Evolutionary conservation across 2,797 vertebrate species (phyloP).

Genomic region (Betta splendens): DNA sequence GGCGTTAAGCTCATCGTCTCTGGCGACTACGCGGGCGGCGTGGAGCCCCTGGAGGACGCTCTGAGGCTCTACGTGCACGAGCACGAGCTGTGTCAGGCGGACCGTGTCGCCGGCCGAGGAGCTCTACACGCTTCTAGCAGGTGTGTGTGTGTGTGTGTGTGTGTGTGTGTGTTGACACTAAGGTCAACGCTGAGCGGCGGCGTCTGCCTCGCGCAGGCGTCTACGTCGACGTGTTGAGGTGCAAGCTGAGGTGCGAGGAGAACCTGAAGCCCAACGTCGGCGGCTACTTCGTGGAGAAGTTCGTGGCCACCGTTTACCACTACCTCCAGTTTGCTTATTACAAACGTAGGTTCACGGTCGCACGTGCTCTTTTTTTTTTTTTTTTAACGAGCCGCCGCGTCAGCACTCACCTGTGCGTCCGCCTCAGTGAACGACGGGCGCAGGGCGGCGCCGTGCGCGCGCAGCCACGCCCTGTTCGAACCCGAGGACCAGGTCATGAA

Average conservation of each 20-base stretch:
- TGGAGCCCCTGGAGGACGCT: conserved; percentile 86
- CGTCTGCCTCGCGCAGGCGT: conserved; percentile 72
- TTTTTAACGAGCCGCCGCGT: neutral
- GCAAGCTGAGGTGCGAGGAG: conserved; percentile 86
- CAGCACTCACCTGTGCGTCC: neutral
- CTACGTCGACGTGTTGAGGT: conserved; percentile 81
- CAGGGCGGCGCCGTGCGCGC: conserved; percentile 84
- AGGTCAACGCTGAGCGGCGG: too few relatives aligned
- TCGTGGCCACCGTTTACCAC: conserved; percentile 91
- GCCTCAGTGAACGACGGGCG: conserved; percentile 85
- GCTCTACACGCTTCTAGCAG: conserved; percentile 85
- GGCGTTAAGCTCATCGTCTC: conserved; percentile 84
- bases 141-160: conserved; percentile 68
- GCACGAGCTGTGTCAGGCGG: conserved; percentile 81
- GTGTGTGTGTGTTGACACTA: too few relatives aligned
- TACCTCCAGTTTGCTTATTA: conserved; percentile 92
- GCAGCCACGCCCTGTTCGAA: conserved; percentile 90
- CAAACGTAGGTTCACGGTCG: conserved; percentile 81
- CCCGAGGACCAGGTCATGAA: conserved; percentile 87
- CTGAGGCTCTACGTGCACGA: conserved; percentile 86
- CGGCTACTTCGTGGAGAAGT: conserved; percentile 89
- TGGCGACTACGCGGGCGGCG: conserved; percentile 82
- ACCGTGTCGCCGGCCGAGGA: conserved; percentile 84
- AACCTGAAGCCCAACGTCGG: conserved; percentile 87
- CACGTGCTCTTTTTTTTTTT: too few relatives aligned